Evolutionary conservation across 2,797 vertebrate genomes (phyloP).

Genomic region (Sarcoramphus papa): DNA sequence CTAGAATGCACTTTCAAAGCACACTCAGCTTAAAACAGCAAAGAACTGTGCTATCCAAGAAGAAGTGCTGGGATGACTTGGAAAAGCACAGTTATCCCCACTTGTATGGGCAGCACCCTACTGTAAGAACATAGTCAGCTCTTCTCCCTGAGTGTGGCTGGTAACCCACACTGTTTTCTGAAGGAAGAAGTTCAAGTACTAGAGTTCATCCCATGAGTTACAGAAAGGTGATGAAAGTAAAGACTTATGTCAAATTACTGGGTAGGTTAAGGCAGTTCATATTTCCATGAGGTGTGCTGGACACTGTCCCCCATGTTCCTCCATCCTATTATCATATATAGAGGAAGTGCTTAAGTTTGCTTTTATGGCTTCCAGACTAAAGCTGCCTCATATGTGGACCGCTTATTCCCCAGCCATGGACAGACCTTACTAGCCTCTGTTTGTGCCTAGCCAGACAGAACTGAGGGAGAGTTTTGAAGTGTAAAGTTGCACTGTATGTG

Average conservation of each 20-base stretch:
- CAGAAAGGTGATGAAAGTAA: not conserved
- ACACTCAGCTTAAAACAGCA: not conserved
- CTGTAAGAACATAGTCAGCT: not conserved
- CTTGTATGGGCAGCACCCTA: not conserved
- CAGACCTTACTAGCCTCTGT: not conserved
- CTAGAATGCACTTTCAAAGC: not conserved
- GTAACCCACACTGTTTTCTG: not conserved
- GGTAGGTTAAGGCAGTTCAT: not conserved
- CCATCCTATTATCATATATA: not conserved
- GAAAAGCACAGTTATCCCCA: not conserved
- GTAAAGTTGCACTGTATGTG: not conserved
- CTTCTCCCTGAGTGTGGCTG: not conserved
- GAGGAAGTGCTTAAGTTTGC: not conserved
- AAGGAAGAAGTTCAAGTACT: not conserved
- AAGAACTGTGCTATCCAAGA: not conserved
- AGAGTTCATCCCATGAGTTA: not conserved
- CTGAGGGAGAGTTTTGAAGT: not conserved
- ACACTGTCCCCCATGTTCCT: not conserved
- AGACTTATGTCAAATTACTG: not conserved
- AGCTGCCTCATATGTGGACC: not conserved
- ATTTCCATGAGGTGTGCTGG: not conserved
- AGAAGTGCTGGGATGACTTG: not conserved
- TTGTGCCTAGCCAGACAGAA: not conserved
- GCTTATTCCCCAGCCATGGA: not conserved
- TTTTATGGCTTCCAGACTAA: not conserved